A percentile compares a stretch with the other conserved stretches of the same genome.
These are phyloP conservation scores for Drosophila biarmipes DNA, from an alignment of 1,140 invertebrate species.

Conservation along the genomic window DNA sequence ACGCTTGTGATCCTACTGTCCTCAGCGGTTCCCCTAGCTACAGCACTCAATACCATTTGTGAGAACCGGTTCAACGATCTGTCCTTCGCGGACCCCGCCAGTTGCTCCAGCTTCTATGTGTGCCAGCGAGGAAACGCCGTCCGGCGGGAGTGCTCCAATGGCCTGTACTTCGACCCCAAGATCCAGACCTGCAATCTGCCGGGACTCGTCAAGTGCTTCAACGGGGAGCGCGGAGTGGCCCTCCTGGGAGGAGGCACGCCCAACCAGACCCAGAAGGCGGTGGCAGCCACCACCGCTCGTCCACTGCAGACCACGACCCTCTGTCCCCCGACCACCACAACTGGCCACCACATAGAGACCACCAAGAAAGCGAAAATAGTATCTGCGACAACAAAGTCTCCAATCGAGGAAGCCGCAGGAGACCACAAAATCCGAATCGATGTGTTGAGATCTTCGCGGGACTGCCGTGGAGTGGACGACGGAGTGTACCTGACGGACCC, in stretches of 20 bases:
- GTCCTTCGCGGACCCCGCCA: conserved; percentile 50
- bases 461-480: conserved; percentile 47
- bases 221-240: conserved; percentile 38
- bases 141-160: conserved; percentile 42
- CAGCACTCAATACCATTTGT: conserved; percentile 37
- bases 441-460: conserved; percentile 7
- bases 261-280: not conserved
- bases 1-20: conserved; percentile 48
- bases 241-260: not conserved
- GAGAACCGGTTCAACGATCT: conserved; percentile 44
- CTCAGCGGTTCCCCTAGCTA: conserved; percentile 10
- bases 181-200: conserved; percentile 53
- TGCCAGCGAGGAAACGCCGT: conserved; percentile 55
- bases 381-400: not conserved
- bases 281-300: not conserved
- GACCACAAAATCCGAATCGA: conserved; percentile 6
- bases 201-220: conserved; percentile 44
- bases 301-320: not conserved
- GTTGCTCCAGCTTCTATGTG: conserved; percentile 58
- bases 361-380: not conserved
- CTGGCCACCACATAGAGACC: no score
- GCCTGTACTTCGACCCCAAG: conserved; percentile 46
- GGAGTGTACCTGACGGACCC: conserved; percentile 37
- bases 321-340: not conserved
- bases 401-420: no score